phyloP scores from a whole-genome alignment of 2,888 invertebrate genomes.

The Epinotia nisella region DNA sequence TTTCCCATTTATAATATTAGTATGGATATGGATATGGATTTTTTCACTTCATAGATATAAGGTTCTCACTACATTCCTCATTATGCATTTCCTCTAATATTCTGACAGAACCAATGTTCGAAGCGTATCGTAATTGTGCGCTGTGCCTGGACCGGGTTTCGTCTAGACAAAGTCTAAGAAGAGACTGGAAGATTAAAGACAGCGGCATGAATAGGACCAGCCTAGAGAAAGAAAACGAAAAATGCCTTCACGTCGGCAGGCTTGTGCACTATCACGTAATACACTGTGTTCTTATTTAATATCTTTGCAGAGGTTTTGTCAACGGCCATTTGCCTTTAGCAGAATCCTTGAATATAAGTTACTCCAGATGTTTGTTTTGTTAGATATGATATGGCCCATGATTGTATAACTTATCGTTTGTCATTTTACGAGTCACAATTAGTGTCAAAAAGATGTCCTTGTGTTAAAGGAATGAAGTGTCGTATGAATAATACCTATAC shows the following conservation, averaged over 20 bases:
- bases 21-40: too few relatives aligned
- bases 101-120: neutral
- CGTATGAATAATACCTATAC: too few relatives aligned
- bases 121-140: slow-evolving; percentile 33
- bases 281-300: slow-evolving; percentile 79
- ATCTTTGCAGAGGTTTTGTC: slow-evolving; percentile 72
- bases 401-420: neutral
- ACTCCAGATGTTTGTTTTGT: neutral
- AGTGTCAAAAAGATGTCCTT: slow-evolving; percentile 46
- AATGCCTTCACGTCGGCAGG: slow-evolving; percentile 74
- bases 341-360: slow-evolving; percentile 47
- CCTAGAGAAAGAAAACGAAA: slow-evolving; percentile 77
- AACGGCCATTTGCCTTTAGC: slow-evolving; percentile 60
- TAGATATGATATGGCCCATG: too few relatives aligned
- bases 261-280: slow-evolving; percentile 80
- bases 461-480: too few relatives aligned
- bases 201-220: slow-evolving; percentile 75
- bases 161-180: slow-evolving; percentile 76
- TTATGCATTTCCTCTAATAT: slow-evolving; percentile 5
- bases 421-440: neutral
- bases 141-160: slow-evolving; percentile 28
- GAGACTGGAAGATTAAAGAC: slow-evolving; percentile 78
- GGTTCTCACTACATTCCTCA: too few relatives aligned
- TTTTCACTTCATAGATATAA: too few relatives aligned
- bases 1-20: too few relatives aligned